Percentiles rank a stretch among this genome's conserved stretches.
These are phyloP conservation scores for Cladorhizidae sp. DNA, from an alignment of 37 sponge, comb jelly and placozoan genomes.

Conservation along the genomic window DNA sequence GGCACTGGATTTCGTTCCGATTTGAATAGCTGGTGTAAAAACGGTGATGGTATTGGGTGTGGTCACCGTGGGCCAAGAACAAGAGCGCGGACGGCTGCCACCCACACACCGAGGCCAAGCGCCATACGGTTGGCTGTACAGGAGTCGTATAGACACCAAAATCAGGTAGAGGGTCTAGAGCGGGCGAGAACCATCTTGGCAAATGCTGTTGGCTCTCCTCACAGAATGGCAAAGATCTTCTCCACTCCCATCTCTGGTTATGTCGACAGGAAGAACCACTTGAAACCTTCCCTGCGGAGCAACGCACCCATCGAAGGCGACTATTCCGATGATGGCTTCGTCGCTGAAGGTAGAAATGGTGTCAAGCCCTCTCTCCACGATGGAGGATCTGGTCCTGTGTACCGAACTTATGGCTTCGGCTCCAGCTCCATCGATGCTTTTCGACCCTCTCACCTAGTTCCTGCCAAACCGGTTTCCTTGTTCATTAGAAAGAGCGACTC, in stretches of 20 bases:
- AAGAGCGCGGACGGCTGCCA: conserved; percentile 40
- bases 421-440: neutral
- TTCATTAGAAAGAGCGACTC: neutral
- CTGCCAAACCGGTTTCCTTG: neutral
- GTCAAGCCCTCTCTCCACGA: too few species aligned
- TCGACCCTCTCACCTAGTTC: neutral
- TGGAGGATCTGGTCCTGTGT: neutral
- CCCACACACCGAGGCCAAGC: conserved; percentile 1
- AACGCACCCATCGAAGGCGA: too few species aligned
- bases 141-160: conserved; percentile 27
- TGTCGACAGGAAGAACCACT: neutral
- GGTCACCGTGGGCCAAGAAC: neutral
- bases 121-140: conserved; percentile 32
- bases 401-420: neutral
- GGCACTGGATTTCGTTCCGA: neutral
- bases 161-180: conserved; percentile 8
- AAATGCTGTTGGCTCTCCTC: neutral
- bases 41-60: neutral
- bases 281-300: neutral
- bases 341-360: too few species aligned
- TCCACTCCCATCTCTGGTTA: conserved; percentile 5
- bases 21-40: neutral
- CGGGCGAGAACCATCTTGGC: conserved; percentile 11
- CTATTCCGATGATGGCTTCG: too few species aligned
- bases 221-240: neutral